Base-by-base conservation (phyloP, 2,113 vertebrate species). In the Gallinago paraguaiae region DNA sequence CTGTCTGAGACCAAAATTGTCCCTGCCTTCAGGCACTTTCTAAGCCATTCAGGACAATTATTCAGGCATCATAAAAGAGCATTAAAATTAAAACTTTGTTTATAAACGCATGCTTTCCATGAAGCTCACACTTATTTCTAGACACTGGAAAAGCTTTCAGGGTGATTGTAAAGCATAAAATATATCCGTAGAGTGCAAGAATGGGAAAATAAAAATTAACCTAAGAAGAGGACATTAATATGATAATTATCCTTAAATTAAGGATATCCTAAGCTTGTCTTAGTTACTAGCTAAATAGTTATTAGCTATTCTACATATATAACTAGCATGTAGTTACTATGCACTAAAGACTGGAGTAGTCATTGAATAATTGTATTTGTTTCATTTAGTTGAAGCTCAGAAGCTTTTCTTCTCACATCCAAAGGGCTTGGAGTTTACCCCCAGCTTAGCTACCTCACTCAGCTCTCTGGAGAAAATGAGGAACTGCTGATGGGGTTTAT, bases 401-500 rank as follows among this genome's bases (percentile, higher is more conserved):
- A 59, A 65, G 37, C 7, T 85, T 92, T 80, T 46, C 43, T 80
- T 67, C 35, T 80, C 28, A 39, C n/a, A 93, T 93, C 68, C 59
- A 80, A 92, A 81, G 53, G n/a, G 6, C 50, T 53, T 2, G 45
- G n/a, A 80, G 37, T 61, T 93, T 86, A 54, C 15, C 31, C 41
- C 11, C 50, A 54, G 33, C 22, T 86, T 69, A 93, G 79, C 37
- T 90, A 46, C 41, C 25, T 83, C 63, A 17, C 31, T 77, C 79
- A 81, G 50, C 19, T 90, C 64, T 50, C 28, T 54, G 54, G 19
- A 80, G 88, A 81, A 93, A 83, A 46, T 74, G 54, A 95, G 64
- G 83, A 94, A 88, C 41, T 59, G 59, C 82, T 63, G 56, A 83
- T 57, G 54, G 76, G 80, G 83, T 92, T 88, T 96, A 59, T 75